Evolutionary conservation across 2,113 vertebrate genomes (phyloP), one percentile per base, ranked within the genome.

Genomic region (Eulemur rufifrons): DNA sequence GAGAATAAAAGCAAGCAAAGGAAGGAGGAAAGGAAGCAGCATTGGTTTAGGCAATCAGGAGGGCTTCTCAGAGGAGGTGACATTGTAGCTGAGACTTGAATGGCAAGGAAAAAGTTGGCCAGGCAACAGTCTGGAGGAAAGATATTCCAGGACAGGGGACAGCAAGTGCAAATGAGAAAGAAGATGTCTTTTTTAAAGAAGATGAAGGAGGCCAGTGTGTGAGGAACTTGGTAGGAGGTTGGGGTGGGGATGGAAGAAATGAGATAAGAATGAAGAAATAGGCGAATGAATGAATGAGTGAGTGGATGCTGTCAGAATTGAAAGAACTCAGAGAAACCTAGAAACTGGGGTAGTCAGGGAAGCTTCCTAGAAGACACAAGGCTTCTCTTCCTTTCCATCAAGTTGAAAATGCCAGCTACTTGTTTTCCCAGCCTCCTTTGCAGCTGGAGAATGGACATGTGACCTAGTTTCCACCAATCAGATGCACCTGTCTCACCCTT

Each of bases 381-480:
- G 34, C 39, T 74, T 96, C 56, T 71, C 45, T 56, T 73, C 32
- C 39, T 23, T 29, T 82, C 18, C 27, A 17, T 64, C 45, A 1
- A 17, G 39, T 78, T 25, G 4, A 61, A 89, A 74, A 74, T 93
- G n/a, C 39, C 21, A 29, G 25, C n/a, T 32, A 32, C 81, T 73
- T 68, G 42, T 61, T 71, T 94, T 82, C 73, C 73, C 71, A 90
- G 94, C 71, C 39, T 88, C 64, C 77, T 71, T 93, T 96, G 78
- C 45, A 39, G 68, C 86, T 71, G 32, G 39, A 47, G 12, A 88
- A 27, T 27, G 6, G n/a, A 17, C 54, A 27, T 3, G 9, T 80
- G 93, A 71, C 86, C 42, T 37, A 4, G 6, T 91, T 54, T 59
- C 73, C 23, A 87, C 82, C 83, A 59, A 45, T 85, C 77, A 66